phyloP scores from a whole-genome alignment of 2,797 vertebrate species.

The Rhadinocentrus ornatus region DNA sequence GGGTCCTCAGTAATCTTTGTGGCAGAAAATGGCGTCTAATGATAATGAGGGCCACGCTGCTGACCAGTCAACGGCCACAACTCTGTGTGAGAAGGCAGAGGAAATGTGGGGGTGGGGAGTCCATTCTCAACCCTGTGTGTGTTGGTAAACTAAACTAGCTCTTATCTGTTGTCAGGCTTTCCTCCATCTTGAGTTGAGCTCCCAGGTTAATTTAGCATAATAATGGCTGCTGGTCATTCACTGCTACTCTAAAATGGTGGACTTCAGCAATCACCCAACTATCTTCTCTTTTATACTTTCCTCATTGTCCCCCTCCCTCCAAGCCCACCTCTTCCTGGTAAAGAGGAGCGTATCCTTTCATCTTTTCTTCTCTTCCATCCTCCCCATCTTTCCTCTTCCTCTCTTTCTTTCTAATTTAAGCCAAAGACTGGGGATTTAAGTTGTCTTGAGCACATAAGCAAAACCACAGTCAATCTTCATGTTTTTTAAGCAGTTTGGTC shows the following conservation, averaged over 20 bases:
- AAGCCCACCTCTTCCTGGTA: conserved; percentile 50
- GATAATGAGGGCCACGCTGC: conserved; percentile 77
- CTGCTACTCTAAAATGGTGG: conserved; percentile 79
- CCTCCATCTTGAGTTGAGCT: conserved; percentile 81
- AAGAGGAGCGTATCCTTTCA: conserved; percentile 53
- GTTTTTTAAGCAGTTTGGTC: conserved; percentile 1
- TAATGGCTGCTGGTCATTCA: conserved; percentile 77
- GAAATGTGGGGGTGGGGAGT: conserved; percentile 58
- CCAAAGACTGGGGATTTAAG: not conserved
- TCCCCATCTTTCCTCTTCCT: conserved; percentile 20
- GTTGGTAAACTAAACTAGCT: conserved; percentile 76
- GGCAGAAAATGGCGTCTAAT: conserved; percentile 83
- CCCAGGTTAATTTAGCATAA: conserved; percentile 83
- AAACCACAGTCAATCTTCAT: not conserved
- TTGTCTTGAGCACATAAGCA: conserved; percentile 1
- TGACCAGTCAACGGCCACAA: conserved; percentile 69
- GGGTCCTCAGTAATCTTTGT: conserved; percentile 71
- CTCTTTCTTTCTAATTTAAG: conserved; percentile 30
- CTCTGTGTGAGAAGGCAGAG: conserved; percentile 36
- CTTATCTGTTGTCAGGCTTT: conserved; percentile 76
- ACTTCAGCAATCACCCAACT: conserved; percentile 61
- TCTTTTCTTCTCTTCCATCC: conserved; percentile 33
- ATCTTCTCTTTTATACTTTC: conserved; percentile 50
- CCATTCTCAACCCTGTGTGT: conserved; percentile 46
- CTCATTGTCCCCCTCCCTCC: conserved; percentile 33